Base-by-base conservation (phyloP, 2,113 vertebrate species). In the Lophius piscatorius region DNA sequence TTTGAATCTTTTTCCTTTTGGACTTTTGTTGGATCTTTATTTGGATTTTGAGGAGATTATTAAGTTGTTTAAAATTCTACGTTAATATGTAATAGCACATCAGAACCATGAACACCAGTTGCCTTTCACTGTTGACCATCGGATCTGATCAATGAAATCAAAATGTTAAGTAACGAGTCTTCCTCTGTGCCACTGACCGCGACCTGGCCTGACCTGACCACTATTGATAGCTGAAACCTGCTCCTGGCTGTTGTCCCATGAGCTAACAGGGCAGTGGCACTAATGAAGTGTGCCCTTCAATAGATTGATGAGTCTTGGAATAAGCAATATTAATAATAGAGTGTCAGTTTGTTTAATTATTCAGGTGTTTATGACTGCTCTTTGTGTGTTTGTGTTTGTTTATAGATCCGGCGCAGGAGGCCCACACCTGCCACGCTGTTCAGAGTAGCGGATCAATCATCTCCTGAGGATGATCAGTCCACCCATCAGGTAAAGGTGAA, bases 351-450 rank as follows among this genome's bases (percentile, higher is more conserved):
- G 31, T 33, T 70, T n/a, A 55, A 26, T 66, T 47, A 50, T 60
- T 80, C 11, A 72, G 47, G 20, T 54, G 59, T 69, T 76, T 65
- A 59, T 54, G 42, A 22, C 40, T 75, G 48, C 33, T 14, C 38
- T 70, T 58, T 57, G 6, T 57, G 50, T 48, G 42, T 41, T 34
- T 72, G 40, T 76, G 71, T 81, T 28, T 52, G 58, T 81, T 34
- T n/a, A 18, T 35, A 98, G 96, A 96, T 98, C 70, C 92, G 96
- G 4, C 93, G 94, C 74, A 84, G 96, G 70, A 93, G 96, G 70
- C 96, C 96, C 4, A 98, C 96, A 6, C 96, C 96, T 0, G 96
- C 96, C 55, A 94, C 95, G 46, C 88, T 98, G 42, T 98, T 98
- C 85, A 90, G 93, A 88, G 89, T 96, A 63, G 92, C 95, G 0